Evolutionary conservation across 2,888 invertebrate genomes (phyloP).

Genomic region (Lottia scabra): DNA sequence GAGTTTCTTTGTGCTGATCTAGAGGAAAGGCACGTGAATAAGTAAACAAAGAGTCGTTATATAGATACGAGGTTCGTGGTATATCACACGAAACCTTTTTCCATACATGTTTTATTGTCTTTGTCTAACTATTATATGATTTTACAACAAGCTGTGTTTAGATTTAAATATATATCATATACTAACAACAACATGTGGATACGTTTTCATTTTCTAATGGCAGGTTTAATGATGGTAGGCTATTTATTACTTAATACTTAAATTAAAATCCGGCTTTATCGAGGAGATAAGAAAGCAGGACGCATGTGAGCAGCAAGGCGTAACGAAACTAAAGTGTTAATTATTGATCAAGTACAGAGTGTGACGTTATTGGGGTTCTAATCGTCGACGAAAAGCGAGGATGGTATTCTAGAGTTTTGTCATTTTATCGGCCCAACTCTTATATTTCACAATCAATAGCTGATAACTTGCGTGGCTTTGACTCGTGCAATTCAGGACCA

Average conservation of each 20-base stretch:
- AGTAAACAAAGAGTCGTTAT: conserved; percentile 2
- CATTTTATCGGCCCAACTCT: not conserved
- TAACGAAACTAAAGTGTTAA: not conserved
- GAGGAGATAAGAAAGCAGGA: not conserved
- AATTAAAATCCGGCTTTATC: conserved; percentile 2
- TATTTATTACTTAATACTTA: not conserved
- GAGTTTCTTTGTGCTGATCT: not conserved
- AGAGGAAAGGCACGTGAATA: not conserved
- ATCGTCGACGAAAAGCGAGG: not conserved
- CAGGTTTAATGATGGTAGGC: no score
- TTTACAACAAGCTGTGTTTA: not conserved
- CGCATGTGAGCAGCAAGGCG: not conserved
- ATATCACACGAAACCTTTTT: conserved; percentile 3
- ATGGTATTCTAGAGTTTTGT: not conserved
- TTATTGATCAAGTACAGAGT: not conserved
- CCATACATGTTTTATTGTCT: not conserved
- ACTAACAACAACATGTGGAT: not conserved
- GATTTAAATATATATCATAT: not conserved
- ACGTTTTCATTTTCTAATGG: not conserved
- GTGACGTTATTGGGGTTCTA: not conserved
- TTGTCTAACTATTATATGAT: not conserved
- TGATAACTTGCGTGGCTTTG: conserved; percentile 4
- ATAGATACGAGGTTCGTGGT: not conserved
- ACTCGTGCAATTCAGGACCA: conserved; percentile 6
- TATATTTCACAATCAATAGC: conserved; percentile 1